Evolutionary conservation across 2,113 vertebrate species (phyloP), one percentile per base, ranked within the genome.

Genomic region (Tachysurus fulvidraco): DNA sequence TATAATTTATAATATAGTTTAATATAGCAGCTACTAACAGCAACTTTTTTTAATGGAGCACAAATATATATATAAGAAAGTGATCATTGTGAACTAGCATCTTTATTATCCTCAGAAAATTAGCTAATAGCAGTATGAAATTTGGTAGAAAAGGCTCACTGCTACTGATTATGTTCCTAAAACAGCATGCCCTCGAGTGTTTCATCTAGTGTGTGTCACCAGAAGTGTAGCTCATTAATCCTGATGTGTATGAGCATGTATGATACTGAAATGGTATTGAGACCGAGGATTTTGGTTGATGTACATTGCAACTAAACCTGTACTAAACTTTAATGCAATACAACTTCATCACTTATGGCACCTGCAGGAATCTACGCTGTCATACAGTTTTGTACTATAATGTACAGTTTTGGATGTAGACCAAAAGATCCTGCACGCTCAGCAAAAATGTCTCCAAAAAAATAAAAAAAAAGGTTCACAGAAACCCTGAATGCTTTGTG

Each of bases 401-500:
- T 81, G 41, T 62, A 14, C 41, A 14, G 36, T n/a, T 81, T n/a
- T 46, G 80, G 11, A 64, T 44, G 80, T 44, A 81, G 36, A 44
- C 79, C 59, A 6, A 60, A 21, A 62, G 23, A 46, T 46, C 57
- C 79, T 81, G 79, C 89, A 88, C 88, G 89, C 92, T 94, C 92
- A 94, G 90, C 93, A 93, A 84, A 94, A 93, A 91, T 90, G 25
- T 91, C 90, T 87, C 41, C 78, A 89, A 90, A 90, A 92, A 60
- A 25, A 21, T 78, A 89, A 90, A 90, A 92, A 60, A 25, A 21
- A 3, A 19, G 25, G 30, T 59, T 81, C 36, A 25, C 10, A 60
- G 36, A 46, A 81, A 46, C 19, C 86, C 90, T 80, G 89, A 92
- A 92, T 89, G 91, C 88, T 91, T 87, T 87, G 73, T 88, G 87